Percentiles rank a stretch among this genome's conserved stretches.
Conservation (phyloP, 2,113 vertebrate genomes). For the Ellobius talpinus region DNA sequence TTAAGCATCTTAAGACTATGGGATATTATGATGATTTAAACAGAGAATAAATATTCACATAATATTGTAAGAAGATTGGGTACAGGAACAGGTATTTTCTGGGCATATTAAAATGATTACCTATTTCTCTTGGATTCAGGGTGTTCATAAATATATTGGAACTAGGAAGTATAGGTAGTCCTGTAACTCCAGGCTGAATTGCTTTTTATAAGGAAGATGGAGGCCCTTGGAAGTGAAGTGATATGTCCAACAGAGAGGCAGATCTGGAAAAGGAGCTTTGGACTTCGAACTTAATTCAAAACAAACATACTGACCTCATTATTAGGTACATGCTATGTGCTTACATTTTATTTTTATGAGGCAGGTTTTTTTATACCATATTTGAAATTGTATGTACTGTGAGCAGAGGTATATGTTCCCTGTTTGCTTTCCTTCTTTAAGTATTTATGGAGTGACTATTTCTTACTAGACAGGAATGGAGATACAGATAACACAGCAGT, state of each 20-base stretch:
- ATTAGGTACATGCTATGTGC: not conserved
- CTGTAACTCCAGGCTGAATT: constrained; percentile 34
- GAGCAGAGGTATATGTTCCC: not conserved
- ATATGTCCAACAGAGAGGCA: not conserved
- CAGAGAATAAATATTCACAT: constrained; percentile 22
- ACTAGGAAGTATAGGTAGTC: not conserved
- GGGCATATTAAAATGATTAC: constrained; percentile 10
- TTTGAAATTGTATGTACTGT: not conserved
- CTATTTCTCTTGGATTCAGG: not conserved
- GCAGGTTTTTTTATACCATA: not conserved
- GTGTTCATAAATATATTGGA: not conserved
- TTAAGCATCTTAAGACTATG: constrained; percentile 7
- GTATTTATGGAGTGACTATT: constrained; percentile 20
- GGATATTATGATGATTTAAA: constrained; percentile 43
- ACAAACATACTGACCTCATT: not conserved
- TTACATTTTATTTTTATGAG: constrained; percentile 48
- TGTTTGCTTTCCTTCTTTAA: not conserved
- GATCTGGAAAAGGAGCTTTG: not conserved
- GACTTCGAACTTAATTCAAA: constrained; percentile 30
- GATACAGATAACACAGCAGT: not conserved
- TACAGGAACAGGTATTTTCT: not conserved
- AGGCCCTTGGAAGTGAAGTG: not conserved
- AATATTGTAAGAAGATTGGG: not conserved
- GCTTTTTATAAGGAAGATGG: not conserved
- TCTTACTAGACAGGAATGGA: not conserved